Conservation (phyloP, 2,797 vertebrate genomes). For the Ciconia nigra region DNA sequence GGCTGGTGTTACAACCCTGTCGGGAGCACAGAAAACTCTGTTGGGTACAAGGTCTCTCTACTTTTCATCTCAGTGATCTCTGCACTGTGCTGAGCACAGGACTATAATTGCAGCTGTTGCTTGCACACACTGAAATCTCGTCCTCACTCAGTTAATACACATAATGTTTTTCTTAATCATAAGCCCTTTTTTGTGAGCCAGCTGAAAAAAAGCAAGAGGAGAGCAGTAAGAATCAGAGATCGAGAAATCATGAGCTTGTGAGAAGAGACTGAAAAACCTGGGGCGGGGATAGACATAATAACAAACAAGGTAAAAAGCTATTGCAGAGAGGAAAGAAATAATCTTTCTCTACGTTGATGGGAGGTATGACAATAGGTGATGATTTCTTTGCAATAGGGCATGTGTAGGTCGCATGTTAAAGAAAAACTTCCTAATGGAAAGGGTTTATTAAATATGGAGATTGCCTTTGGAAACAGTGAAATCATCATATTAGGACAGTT, state of each 20-base stretch:
- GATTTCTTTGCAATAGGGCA: background rate
- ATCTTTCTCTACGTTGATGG: background rate
- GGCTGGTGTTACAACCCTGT: background rate
- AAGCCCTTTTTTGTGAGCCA: background rate
- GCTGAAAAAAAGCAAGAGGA: background rate
- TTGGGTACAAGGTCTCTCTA: background rate
- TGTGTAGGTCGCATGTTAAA: background rate
- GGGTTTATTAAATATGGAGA: background rate
- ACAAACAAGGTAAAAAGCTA: background rate
- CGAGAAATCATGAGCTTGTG: background rate
- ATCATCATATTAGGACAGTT: background rate
- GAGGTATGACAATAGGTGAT: background rate
- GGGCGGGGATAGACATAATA: background rate
- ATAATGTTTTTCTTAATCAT: background rate
- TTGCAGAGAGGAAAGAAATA: background rate
- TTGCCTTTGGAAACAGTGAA: background rate
- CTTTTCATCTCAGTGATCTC: background rate
- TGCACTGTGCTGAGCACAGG: background rate
- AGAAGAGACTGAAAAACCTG: background rate
- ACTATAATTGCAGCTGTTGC: background rate
- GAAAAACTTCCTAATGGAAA: background rate
- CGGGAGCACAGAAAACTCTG: background rate
- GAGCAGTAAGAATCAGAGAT: background rate
- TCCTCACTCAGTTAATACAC: background rate
- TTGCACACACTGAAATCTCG: background rate